A percentile compares a stretch with the other conserved stretches of the same genome.
Conservation (phyloP, 2,797 vertebrate species). For the Dipus sagitta region DNA sequence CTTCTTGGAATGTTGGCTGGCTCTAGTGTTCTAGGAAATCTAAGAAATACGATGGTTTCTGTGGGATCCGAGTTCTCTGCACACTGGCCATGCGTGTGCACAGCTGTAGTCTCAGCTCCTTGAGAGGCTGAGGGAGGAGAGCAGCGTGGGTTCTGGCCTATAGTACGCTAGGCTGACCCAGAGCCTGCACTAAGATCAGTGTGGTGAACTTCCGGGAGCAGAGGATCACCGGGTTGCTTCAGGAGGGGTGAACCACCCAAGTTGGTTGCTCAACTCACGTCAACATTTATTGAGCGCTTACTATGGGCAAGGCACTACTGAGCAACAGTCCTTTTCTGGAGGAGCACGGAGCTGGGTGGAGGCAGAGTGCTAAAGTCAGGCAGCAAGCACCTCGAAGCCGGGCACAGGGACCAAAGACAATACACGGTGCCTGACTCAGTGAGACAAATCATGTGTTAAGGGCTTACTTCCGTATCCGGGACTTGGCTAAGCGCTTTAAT, state of each 20-base stretch:
- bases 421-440: fast-evolving
- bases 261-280: background rate
- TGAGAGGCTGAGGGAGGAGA: no score
- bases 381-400: background rate
- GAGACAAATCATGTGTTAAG: fast-evolving
- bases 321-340: background rate
- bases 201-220: no score
- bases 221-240: no score
- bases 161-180: no score
- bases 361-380: background rate
- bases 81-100: no score
- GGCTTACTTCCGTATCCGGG: background rate
- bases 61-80: background rate
- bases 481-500: background rate
- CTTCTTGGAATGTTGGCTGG: background rate
- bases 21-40: background rate
- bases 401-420: background rate
- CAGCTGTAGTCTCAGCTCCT: no score
- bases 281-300: background rate
- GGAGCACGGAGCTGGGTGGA: background rate
- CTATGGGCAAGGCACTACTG: background rate
- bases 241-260: no score
- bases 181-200: no score
- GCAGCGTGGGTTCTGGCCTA: no score
- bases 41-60: background rate